phyloP scores from a whole-genome alignment of 1,140 invertebrate species.

The Phenacoccus solenopsis region DNA sequence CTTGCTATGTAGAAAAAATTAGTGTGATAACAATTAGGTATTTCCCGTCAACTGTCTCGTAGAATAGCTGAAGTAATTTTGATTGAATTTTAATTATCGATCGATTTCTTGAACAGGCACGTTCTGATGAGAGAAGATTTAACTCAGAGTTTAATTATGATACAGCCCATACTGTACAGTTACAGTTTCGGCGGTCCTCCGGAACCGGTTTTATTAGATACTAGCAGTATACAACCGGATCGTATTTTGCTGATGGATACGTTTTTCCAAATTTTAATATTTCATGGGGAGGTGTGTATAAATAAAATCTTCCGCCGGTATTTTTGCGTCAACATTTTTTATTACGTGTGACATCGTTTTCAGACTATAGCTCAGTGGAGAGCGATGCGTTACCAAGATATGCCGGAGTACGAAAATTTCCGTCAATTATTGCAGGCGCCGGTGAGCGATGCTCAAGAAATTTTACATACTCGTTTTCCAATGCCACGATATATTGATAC shows the following conservation, averaged over 20 bases:
- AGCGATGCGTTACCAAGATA: slow-evolving; percentile 84
- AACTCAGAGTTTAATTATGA: slow-evolving; percentile 97
- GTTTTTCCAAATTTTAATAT: slow-evolving; percentile 99
- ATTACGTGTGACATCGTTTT: slow-evolving; percentile 24
- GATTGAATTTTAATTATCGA: not conserved
- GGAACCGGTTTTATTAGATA: slow-evolving; percentile 93
- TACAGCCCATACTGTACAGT: slow-evolving; percentile 96
- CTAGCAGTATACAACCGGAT: slow-evolving; percentile 93
- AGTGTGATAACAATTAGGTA: no score
- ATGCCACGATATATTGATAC: slow-evolving; percentile 99
- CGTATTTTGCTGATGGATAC: slow-evolving; percentile 98
- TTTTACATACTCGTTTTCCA: slow-evolving; percentile 88
- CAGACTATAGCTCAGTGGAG: slow-evolving; percentile 96
- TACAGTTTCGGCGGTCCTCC: slow-evolving; percentile 97
- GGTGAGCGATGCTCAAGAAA: slow-evolving; percentile 93
- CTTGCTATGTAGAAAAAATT: no score
- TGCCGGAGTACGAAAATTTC: slow-evolving; percentile 96
- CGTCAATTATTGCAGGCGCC: slow-evolving; percentile 91
- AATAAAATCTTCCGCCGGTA: not conserved
- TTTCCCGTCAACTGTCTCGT: no score
- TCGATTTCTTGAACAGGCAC: slow-evolving; percentile 49
- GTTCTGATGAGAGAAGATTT: slow-evolving; percentile 95
- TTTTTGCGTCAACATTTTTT: not conserved
- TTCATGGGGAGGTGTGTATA: slow-evolving; percentile 92
- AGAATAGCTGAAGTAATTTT: no score